Base-by-base conservation (phyloP, 2,888 invertebrate species). In the Uloborus plumipes region DNA sequence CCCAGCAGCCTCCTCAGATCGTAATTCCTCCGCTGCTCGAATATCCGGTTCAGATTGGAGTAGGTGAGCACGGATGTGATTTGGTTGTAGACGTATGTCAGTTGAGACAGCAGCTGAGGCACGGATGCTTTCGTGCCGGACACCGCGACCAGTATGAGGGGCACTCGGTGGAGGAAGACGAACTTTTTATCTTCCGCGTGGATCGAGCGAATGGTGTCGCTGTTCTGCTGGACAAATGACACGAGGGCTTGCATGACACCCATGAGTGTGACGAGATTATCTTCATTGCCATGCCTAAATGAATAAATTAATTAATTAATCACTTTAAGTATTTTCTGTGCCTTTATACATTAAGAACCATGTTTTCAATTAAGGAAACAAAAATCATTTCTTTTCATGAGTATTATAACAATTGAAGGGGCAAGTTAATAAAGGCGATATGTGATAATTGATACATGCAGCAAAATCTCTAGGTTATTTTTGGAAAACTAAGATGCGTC, bases 241-340 rank as follows among this genome's bases (percentile, higher is more conserved):
- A 96, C 96, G 85, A 98, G 89, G 0, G 97, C 98, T 89, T 97
- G 96, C 91, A 97, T 95, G 0, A 98, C 95, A 18, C 98, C 98
- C 90, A 97, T 98, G 18, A 97, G 90, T 18, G 97, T 96, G 13
- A 96, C 97, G 87, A 98, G 90, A 89, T 96, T 95, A 88, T 98
- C 97, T 90, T 98, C 98, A 89, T 93, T 94, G 7, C 97, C 97
- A 90, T 95, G 94, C 87, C 96, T 94, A 55, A n/a, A 22, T 26
- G 2, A 3, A 4, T 3, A 61, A 18, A 55, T 31, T 2, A 13
- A 62, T n/a, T n/a, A n/a, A n/a, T n/a, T n/a, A 39, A 39, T 39
- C 39, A 39, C 39, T 39, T 39, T 39, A 39, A 39, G 39, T 39
- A 39, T 39, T 39, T 39, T 39, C 7, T 9, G 9, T 39, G 39